Evolutionary conservation across 35 echinoderm and acorn worm genomes (phyloP), one percentile per base, ranked within the genome.

Genomic region (Ophiothrix spiculata): DNA sequence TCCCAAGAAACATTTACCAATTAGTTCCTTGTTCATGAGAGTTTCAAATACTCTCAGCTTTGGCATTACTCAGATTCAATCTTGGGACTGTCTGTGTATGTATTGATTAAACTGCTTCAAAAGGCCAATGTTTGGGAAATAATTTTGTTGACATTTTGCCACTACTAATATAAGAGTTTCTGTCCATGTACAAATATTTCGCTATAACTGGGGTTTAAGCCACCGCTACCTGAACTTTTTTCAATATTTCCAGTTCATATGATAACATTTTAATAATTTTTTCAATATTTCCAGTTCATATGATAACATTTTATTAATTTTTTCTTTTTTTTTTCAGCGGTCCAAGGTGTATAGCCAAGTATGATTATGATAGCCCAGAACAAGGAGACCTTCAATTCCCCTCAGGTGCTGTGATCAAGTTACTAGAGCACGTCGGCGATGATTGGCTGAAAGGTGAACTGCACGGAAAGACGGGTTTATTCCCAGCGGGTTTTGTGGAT

Each of bases 361-460:
- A 81, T 91, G 95, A 98, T n/a, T 98, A 93, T 46, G 77, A 90
- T 15, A 87, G 91, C 82, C 81, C 86, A 36, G 79, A 90, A 31
- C 49, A 56, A 4, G 77, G 87, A 32, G 95, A 98, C 79, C 87
- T 98, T 39, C 33, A 79, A 29, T 98, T 98, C 73, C 75, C 80
- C 21, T 85, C 88, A 77, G 95, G 95, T 36, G 81, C 84, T 75
- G 54, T 98, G 33, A 93, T 98, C 85, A 77, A 77, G 63, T 77
- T 98, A 31, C 31, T 93, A n/a, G 89, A 88, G 38, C 75, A 79
- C 31, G 82, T 94, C 0, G 96, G 86, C 35, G 37, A 81, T 78
- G 92, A 99, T 38, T 98, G 96, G 96, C 78, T 89, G 41, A 94
- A 78, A 40, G 96, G 96, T 35, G 86, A 94, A 86, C 86, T 91